Evolutionary conservation across 1,140 invertebrate genomes (phyloP).

Genomic region (Anastrepha ludens): DNA sequence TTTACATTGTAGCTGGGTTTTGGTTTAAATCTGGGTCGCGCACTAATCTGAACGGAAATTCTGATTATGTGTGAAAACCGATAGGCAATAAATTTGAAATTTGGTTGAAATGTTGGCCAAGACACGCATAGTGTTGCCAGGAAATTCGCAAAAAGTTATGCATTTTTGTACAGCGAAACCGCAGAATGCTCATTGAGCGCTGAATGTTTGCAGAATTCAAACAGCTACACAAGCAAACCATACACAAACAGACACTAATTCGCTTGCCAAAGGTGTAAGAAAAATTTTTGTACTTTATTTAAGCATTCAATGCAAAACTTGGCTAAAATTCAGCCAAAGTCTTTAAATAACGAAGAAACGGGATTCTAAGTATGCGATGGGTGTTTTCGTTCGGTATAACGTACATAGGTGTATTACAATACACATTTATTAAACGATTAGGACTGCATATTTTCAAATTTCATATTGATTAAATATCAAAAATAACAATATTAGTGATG

Average conservation of each 20-base stretch:
- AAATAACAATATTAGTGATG: too few relatives aligned
- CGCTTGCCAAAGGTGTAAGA: not conserved
- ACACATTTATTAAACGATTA: too few relatives aligned
- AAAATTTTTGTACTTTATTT: not conserved
- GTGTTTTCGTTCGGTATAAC: too few relatives aligned
- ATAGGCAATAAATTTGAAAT: not conserved
- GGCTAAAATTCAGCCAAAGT: too few relatives aligned
- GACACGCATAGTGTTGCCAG: conserved; percentile 3
- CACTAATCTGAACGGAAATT: conserved; percentile 3
- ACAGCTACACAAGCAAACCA: not conserved
- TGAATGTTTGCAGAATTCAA: not conserved
- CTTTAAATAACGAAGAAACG: too few relatives aligned
- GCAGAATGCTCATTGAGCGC: not conserved
- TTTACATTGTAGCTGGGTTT: not conserved
- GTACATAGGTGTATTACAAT: too few relatives aligned
- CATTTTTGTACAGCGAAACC: not conserved
- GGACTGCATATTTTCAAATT: too few relatives aligned
- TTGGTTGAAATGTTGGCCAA: not conserved
- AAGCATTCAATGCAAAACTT: not conserved
- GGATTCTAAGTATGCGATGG: too few relatives aligned
- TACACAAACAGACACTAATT: not conserved
- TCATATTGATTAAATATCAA: too few relatives aligned
- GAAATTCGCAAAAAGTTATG: not conserved
- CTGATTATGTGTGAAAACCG: conserved; percentile 2
- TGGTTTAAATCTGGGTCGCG: not conserved